Percentiles rank a stretch among this genome's conserved stretches.
Evolutionary conservation across 2,113 vertebrate species (phyloP).

Genomic region (Vidua chalybeata): DNA sequence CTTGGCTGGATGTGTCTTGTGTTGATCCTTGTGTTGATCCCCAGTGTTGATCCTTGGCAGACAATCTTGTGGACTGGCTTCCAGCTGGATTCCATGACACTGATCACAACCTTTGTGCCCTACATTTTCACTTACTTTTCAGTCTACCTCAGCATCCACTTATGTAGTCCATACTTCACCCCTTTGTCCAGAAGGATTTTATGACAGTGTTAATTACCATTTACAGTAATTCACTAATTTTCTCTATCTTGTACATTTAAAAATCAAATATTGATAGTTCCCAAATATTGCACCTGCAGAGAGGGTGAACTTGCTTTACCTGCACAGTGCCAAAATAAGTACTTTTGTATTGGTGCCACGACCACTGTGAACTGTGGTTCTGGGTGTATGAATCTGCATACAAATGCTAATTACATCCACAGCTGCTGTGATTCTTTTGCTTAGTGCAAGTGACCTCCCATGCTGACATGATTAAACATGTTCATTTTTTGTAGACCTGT

Average conservation of each 20-base stretch:
- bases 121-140: neutral
- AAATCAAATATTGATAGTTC: neutral
- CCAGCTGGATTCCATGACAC: neutral
- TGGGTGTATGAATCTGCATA: neutral
- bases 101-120: neutral
- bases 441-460: neutral
- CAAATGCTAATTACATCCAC: neutral
- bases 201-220: neutral
- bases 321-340: neutral
- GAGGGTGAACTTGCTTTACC: neutral
- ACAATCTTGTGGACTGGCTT: neutral
- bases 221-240: neutral
- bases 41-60: neutral
- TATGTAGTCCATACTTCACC: neutral
- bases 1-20: neutral
- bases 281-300: neutral
- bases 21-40: neutral
- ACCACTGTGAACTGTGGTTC: neutral
- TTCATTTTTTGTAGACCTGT: neutral
- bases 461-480: neutral
- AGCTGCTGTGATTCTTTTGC: neutral
- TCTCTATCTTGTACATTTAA: neutral
- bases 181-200: neutral
- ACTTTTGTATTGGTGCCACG: rapidly evolving
- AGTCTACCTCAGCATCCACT: neutral